phyloP scores from a whole-genome alignment of 2,113 vertebrate species.

The Melanerpes aurifrons region DNA sequence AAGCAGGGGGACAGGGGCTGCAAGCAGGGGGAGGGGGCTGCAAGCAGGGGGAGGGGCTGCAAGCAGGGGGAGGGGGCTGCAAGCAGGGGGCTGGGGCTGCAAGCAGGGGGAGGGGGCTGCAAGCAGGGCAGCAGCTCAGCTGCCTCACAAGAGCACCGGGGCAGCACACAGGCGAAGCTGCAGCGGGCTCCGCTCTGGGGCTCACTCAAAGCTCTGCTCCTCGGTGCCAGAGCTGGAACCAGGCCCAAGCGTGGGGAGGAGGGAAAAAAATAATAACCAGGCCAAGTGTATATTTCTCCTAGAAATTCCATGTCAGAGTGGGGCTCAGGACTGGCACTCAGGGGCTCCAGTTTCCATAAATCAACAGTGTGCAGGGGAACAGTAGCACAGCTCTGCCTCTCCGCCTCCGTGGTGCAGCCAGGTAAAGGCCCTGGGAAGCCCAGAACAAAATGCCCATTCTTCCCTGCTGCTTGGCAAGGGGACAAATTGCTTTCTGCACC shows the following conservation, averaged over 20 bases:
- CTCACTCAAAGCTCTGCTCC: constrained; percentile 67
- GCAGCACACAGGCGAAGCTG: not conserved
- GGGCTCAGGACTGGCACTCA: constrained; percentile 75
- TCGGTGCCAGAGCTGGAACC: constrained; percentile 74
- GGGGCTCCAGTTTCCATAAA: constrained; percentile 86
- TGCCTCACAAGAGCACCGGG: accelerated
- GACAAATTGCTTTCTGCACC: constrained; percentile 86
- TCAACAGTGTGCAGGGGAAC: constrained; percentile 75
- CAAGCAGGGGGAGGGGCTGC: too few species aligned
- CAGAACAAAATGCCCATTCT: constrained; percentile 86
- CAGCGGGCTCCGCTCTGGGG: not conserved
- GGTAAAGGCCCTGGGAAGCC: constrained; percentile 76
- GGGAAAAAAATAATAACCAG: constrained; percentile 58
- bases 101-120: not conserved
- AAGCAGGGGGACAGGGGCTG: too few species aligned
- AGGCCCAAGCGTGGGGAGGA: constrained; percentile 20
- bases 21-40: too few species aligned
- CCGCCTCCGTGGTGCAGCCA: constrained; percentile 75
- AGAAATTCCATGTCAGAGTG: constrained; percentile 76
- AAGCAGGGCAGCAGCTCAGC: not conserved
- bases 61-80: too few species aligned
- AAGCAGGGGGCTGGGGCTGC: not conserved
- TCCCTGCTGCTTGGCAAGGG: constrained; percentile 74
- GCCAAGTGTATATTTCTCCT: constrained; percentile 81
- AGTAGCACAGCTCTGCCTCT: constrained; percentile 57